phyloP scores from a whole-genome alignment of 2,888 invertebrate species.

The Meteorus colon region DNA sequence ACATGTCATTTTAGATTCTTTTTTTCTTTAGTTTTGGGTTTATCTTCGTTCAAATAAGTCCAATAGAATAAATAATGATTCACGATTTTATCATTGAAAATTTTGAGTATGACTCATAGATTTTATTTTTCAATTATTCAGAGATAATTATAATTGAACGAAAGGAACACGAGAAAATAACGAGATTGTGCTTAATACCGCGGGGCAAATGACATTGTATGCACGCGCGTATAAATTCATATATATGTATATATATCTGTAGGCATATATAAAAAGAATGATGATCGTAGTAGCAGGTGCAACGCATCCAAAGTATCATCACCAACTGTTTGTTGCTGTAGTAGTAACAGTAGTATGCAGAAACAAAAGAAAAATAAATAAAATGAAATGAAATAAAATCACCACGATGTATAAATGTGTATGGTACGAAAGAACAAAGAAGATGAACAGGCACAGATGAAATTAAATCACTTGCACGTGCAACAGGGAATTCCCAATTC shows the following conservation, averaged over 20 bases:
- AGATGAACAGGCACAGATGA: constrained; percentile 17
- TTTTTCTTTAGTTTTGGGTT: background rate
- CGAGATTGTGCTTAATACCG: background rate
- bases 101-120: background rate
- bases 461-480: constrained; percentile 21
- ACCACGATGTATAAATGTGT: background rate
- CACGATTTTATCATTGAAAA: background rate
- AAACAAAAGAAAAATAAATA: background rate
- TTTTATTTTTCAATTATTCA: background rate
- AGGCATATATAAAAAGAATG: background rate
- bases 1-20: background rate
- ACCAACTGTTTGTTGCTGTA: background rate
- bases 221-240: no score
- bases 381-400: background rate
- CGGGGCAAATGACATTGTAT: constrained; percentile 9
- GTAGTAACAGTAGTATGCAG: background rate
- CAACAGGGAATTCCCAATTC: constrained; percentile 47
- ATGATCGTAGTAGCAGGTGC: constrained; percentile 11
- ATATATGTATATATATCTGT: no score
- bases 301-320: constrained; percentile 12
- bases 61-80: background rate
- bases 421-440: constrained; percentile 37
- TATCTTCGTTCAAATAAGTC: background rate
- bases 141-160: background rate
- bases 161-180: background rate